Percentiles rank a stretch among this genome's conserved stretches.
Evolutionary conservation across 2,888 invertebrate species (phyloP).

Genomic region (Patella ulyssiponensis): DNA sequence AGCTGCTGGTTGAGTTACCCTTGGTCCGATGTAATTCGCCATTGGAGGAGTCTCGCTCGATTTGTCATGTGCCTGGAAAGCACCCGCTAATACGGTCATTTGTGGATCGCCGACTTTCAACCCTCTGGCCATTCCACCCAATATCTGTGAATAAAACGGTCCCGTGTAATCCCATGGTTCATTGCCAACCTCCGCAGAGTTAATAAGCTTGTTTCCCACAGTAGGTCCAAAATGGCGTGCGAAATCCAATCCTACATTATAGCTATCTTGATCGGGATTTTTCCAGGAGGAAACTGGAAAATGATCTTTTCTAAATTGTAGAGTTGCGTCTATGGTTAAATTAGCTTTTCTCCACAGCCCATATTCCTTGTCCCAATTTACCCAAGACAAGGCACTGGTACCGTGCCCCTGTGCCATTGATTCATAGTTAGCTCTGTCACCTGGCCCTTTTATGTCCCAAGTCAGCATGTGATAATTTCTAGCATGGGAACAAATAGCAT

Average conservation of each 20-base stretch:
- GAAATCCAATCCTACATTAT: slow-evolving; percentile 47
- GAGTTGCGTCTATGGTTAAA: slow-evolving; percentile 47
- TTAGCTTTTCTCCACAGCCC: slow-evolving; percentile 44
- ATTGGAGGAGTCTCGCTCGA: slow-evolving; percentile 25
- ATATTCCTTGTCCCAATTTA: slow-evolving; percentile 60
- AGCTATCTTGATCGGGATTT: slow-evolving; percentile 41
- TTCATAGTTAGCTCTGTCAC: slow-evolving; percentile 43
- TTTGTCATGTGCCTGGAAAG: slow-evolving; percentile 55
- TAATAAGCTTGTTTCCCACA: slow-evolving; percentile 44
- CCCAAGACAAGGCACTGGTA: slow-evolving; percentile 50
- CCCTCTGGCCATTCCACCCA: slow-evolving; percentile 52
- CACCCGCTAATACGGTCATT: slow-evolving; percentile 47
- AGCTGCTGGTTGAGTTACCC: slow-evolving; percentile 43
- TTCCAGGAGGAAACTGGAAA: slow-evolving; percentile 47
- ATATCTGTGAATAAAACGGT: slow-evolving; percentile 44
- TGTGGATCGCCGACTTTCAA: slow-evolving; percentile 40
- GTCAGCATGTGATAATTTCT: slow-evolving; percentile 55
- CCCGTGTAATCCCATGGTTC: slow-evolving; percentile 58
- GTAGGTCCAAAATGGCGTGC: slow-evolving; percentile 53
- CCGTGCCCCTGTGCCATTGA: slow-evolving; percentile 49
- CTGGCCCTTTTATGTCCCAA: slow-evolving; percentile 55
- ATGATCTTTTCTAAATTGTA: slow-evolving; percentile 49
- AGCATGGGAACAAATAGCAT: slow-evolving; percentile 47
- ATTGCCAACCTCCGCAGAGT: slow-evolving; percentile 53
- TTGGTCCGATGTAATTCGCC: slow-evolving; percentile 53